These are phyloP conservation scores for Caretta caretta DNA, from an alignment of 2,113 vertebrate genomes.

Conservation along the genomic window DNA sequence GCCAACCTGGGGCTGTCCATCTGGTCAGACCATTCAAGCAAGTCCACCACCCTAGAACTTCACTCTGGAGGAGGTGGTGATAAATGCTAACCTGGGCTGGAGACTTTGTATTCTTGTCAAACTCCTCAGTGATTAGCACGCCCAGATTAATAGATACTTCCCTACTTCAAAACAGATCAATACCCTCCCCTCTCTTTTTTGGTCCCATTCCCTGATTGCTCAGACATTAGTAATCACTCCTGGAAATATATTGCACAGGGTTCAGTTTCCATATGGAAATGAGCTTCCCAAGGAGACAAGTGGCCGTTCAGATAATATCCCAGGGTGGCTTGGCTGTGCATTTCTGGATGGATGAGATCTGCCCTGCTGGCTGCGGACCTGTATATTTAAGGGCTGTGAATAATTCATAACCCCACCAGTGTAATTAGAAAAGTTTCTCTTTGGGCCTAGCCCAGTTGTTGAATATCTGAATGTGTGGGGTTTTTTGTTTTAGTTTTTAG, in stretches of 20 bases:
- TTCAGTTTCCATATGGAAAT: conserved; percentile 47
- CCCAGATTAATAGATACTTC: conserved; percentile 37
- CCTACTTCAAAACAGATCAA: conserved; percentile 23
- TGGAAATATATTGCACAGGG: conserved; percentile 16
- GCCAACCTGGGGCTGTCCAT: not conserved
- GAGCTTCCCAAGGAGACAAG: conserved; percentile 8
- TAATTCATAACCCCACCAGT: not conserved
- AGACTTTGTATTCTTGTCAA: not conserved
- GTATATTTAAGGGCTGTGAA: not conserved
- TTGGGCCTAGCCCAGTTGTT: fast-evolving
- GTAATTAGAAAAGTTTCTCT: not conserved
- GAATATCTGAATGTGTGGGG: fast-evolving
- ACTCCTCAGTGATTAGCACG: not conserved
- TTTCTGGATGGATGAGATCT: not conserved
- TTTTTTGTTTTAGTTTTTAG: not conserved
- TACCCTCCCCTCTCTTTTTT: not conserved
- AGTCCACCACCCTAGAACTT: not conserved
- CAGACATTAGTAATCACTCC: not conserved
- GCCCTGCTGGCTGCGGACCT: not conserved
- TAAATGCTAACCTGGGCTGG: not conserved
- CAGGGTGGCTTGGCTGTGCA: not conserved
- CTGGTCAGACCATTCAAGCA: not conserved
- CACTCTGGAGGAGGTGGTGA: not conserved
- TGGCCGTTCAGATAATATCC: fast-evolving
- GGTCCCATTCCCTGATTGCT: not conserved